These are phyloP conservation scores for Pangasianodon gigas DNA, from an alignment of 2,113 vertebrate genomes.

Conservation along the genomic window DNA sequence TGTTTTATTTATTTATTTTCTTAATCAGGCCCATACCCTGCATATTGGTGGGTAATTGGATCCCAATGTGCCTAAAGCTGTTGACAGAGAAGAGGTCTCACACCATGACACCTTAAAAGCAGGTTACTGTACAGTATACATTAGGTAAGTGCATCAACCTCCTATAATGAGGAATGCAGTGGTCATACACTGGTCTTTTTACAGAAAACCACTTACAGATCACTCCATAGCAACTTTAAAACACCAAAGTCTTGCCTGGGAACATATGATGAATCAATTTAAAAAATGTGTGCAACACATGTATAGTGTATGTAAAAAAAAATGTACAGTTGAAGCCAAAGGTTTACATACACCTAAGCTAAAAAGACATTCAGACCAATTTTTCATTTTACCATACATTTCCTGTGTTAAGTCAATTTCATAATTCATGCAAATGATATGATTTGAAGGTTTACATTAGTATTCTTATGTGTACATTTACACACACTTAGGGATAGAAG, in stretches of 20 bases:
- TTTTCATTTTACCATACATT: neutral
- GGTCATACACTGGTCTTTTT: neutral
- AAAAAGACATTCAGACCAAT: neutral
- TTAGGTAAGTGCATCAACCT: neutral
- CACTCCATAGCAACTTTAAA: neutral
- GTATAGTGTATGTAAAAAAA: neutral
- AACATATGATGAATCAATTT: neutral
- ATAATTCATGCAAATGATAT: neutral
- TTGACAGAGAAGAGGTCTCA: constrained; percentile 58
- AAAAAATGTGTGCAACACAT: too few relatives aligned
- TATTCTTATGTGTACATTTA: too few relatives aligned
- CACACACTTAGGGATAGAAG: too few relatives aligned
- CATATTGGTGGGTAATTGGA: constrained; percentile 63
- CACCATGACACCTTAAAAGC: constrained; percentile 60
- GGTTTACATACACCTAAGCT: neutral
- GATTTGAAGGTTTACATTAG: neutral
- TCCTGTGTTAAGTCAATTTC: neutral
- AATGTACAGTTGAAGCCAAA: neutral
- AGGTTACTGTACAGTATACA: constrained; percentile 34
- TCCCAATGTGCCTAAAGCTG: constrained; percentile 62
- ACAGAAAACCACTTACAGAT: neutral
- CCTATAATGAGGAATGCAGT: neutral
- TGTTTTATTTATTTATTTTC: constrained; percentile 50
- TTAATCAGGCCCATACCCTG: constrained; percentile 68
- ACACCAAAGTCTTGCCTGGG: neutral